Conservation (phyloP, 2,888 invertebrate species). For the Pollenia griseotomentosa region DNA sequence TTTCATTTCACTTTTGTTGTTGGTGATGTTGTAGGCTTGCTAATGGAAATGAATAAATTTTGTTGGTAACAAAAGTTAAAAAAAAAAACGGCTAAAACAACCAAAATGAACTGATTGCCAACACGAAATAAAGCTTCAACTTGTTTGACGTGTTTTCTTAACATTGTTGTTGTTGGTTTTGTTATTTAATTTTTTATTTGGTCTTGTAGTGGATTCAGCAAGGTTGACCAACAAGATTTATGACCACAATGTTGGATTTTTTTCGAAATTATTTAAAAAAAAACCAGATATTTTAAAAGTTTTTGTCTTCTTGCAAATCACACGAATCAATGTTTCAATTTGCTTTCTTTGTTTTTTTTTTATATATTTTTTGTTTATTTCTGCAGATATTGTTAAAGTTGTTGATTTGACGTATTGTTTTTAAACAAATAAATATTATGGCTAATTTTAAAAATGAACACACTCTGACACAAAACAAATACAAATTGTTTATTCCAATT, state of each 20-base stretch:
- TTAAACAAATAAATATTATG: slow-evolving; percentile 27
- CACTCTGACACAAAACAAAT: neutral
- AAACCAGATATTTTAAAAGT: neutral
- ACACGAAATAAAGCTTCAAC: slow-evolving; percentile 43
- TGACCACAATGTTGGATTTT: slow-evolving; percentile 37
- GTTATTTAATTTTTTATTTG: slow-evolving; percentile 13
- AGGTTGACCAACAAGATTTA: slow-evolving; percentile 68
- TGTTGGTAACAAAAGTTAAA: neutral
- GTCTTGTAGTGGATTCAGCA: slow-evolving; percentile 36
- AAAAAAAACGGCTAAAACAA: slow-evolving; percentile 29
- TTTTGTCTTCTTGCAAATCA: slow-evolving; percentile 26
- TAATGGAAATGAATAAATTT: slow-evolving; percentile 47
- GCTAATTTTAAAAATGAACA: slow-evolving; percentile 11
- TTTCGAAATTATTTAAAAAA: slow-evolving; percentile 10
- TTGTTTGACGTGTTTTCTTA: slow-evolving; percentile 59
- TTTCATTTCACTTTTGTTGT: slow-evolving; percentile 17
- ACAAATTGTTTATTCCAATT: slow-evolving; percentile 55
- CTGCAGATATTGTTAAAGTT: neutral
- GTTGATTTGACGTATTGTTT: slow-evolving; percentile 9
- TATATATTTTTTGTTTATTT: slow-evolving; percentile 14
- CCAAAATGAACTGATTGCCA: slow-evolving; percentile 15
- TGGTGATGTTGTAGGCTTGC: slow-evolving; percentile 4
- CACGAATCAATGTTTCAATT: neutral
- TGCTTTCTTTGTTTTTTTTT: slow-evolving; percentile 10
- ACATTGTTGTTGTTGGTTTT: neutral